Conservation (phyloP, 2,113 vertebrate species). For the Turnix velox region DNA sequence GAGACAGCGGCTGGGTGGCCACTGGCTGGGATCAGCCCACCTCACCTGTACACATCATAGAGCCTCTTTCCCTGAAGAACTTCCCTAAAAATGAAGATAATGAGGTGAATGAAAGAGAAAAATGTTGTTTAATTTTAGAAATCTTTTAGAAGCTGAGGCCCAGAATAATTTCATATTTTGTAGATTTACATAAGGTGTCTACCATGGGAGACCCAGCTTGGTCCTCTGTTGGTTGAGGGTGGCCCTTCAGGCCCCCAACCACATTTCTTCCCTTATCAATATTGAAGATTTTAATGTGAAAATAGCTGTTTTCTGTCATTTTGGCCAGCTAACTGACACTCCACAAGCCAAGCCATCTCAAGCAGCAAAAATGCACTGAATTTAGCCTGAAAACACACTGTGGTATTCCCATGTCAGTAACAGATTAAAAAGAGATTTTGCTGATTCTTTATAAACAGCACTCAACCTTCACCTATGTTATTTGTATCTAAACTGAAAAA, state of each 20-base stretch:
- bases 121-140: background rate
- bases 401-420: conserved; percentile 49
- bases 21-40: background rate
- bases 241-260: background rate
- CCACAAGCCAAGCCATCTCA: background rate
- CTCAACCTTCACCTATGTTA: conserved; percentile 24
- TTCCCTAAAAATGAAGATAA: background rate
- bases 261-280: background rate
- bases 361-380: background rate
- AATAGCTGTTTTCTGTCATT: background rate
- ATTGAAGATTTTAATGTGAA: background rate
- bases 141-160: background rate
- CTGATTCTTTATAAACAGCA: background rate
- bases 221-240: fast-evolving
- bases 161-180: background rate
- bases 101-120: background rate
- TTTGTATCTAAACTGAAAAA: conserved; percentile 38
- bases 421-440: conserved; percentile 39
- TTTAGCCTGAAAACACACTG: background rate
- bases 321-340: background rate
- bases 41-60: fast-evolving
- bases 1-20: background rate
- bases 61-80: background rate
- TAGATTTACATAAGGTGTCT: background rate
- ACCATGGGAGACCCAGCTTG: background rate